A percentile compares a stretch with the other conserved stretches of the same genome.
phyloP scores from a whole-genome alignment of 2,888 invertebrate genomes.

The Nesidiocoris tenuis region DNA sequence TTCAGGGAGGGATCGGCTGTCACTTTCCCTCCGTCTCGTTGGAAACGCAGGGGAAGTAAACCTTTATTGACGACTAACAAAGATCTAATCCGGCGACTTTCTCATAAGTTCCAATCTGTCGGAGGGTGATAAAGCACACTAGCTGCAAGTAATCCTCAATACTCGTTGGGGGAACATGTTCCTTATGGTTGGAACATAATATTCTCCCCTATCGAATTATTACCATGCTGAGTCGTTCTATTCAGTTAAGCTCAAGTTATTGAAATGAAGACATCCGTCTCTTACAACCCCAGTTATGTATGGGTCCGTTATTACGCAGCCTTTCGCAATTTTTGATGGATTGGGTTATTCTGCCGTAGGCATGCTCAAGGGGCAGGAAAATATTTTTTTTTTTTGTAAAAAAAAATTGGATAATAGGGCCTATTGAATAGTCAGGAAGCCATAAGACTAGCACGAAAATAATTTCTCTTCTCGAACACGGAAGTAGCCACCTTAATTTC shows the following conservation, averaged over 20 bases:
- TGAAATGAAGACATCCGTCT: not conserved
- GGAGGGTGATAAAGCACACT: constrained; percentile 15
- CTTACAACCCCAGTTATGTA: not conserved
- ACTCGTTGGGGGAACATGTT: constrained; percentile 18
- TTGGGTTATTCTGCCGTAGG: too few species aligned
- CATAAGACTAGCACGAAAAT: too few species aligned
- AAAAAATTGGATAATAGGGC: too few species aligned
- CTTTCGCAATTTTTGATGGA: too few species aligned
- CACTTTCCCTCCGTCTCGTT: not conserved
- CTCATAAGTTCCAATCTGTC: constrained; percentile 13
- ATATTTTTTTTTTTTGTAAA: too few species aligned
- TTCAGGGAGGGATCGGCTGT: not conserved
- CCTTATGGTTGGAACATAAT: constrained; percentile 6
- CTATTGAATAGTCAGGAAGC: too few species aligned
- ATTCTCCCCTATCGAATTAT: not conserved
- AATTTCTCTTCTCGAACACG: too few species aligned
- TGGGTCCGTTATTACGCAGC: too few species aligned
- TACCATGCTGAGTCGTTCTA: not conserved
- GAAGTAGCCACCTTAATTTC: too few species aligned
- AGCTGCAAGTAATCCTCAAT: not conserved
- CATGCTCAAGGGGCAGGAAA: too few species aligned
- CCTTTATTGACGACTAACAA: constrained; percentile 26
- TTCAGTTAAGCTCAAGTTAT: not conserved
- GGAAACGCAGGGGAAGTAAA: constrained; percentile 4
- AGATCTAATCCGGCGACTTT: constrained; percentile 17